Evolutionary conservation across 2,888 invertebrate genomes (phyloP).

Genomic region (Hypsopygia costalis): DNA sequence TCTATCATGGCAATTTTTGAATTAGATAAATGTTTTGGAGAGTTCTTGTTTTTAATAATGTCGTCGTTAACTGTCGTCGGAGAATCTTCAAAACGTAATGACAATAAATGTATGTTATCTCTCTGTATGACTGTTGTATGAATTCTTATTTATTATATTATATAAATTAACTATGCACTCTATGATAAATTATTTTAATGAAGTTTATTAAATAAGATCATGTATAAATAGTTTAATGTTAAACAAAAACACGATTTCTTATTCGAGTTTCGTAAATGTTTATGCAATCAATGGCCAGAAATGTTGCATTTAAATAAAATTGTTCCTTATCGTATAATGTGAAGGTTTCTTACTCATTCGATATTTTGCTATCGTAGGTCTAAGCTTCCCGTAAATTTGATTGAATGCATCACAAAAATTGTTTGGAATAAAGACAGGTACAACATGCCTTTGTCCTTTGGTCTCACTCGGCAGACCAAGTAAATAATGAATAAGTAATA

Average conservation of each 20-base stretch:
- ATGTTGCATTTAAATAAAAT: constrained; percentile 50
- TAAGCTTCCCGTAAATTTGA: constrained; percentile 43
- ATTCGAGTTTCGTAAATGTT: constrained; percentile 14
- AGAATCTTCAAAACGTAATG: constrained; percentile 54
- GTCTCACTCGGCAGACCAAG: no score
- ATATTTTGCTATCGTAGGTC: constrained; percentile 45
- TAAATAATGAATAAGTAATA: no score
- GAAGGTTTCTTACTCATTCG: constrained; percentile 38
- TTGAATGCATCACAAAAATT: constrained; percentile 1
- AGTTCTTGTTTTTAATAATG: constrained; percentile 17
- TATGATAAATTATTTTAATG: constrained; percentile 17
- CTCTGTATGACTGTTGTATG: constrained; percentile 35
- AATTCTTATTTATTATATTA: constrained; percentile 16
- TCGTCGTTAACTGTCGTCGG: constrained; percentile 15
- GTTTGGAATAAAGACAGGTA: no score
- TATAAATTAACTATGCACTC: constrained; percentile 16
- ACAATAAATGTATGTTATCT: constrained; percentile 70
- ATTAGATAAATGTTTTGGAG: constrained; percentile 27
- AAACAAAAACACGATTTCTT: not conserved
- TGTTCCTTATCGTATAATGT: constrained; percentile 47
- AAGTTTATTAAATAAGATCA: constrained; percentile 20
- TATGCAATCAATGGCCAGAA: constrained; percentile 33
- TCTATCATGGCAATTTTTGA: constrained; percentile 26
- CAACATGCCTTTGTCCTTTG: no score
- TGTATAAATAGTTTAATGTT: constrained; percentile 1